A percentile compares a stretch with the other conserved stretches of the same genome.
These are phyloP conservation scores for Eretmocerus hayati DNA, from an alignment of 2,888 invertebrate genomes.

Conservation along the genomic window DNA sequence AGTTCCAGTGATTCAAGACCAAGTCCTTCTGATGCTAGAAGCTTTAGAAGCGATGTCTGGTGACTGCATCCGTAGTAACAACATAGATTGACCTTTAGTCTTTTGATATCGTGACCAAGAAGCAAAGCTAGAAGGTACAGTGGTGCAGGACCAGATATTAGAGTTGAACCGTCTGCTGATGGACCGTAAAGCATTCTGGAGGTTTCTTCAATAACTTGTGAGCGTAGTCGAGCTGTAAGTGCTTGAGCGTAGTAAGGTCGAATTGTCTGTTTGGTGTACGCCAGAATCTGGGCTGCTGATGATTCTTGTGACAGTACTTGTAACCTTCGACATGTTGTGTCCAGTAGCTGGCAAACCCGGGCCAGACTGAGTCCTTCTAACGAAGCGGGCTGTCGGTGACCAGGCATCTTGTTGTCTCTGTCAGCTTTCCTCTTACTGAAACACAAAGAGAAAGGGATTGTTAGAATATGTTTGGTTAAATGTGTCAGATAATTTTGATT, in stretches of 20 bases:
- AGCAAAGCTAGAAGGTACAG: slow-evolving; percentile 43
- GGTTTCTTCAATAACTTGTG: slow-evolving; percentile 43
- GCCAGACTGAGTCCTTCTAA: slow-evolving; percentile 43
- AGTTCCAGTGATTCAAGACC: slow-evolving; percentile 44
- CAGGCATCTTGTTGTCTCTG: slow-evolving; percentile 35
- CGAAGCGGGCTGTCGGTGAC: slow-evolving; percentile 43
- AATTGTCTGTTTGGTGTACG: slow-evolving; percentile 39
- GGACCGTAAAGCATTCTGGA: slow-evolving; percentile 41
- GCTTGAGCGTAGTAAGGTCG: slow-evolving; percentile 44
- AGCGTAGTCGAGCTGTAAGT: slow-evolving; percentile 41
- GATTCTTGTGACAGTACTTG: slow-evolving; percentile 44
- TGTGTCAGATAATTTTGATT: too few relatives aligned
- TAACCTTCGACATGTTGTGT: slow-evolving; percentile 42
- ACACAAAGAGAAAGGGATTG: not conserved
- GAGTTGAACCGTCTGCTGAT: slow-evolving; percentile 39
- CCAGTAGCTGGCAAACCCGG: slow-evolving; percentile 43
- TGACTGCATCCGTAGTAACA: slow-evolving; percentile 49
- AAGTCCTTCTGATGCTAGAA: slow-evolving; percentile 42
- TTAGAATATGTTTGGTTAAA: not conserved
- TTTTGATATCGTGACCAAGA: slow-evolving; percentile 43
- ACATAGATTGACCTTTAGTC: slow-evolving; percentile 44
- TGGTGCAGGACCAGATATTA: slow-evolving; percentile 44
- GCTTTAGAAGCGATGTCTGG: slow-evolving; percentile 43
- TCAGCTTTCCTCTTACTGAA: too few relatives aligned
- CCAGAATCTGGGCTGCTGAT: slow-evolving; percentile 40